Percentiles rank a stretch among this genome's conserved stretches.
Conservation (phyloP, 2,797 vertebrate species). For the Cossypha niveicapilla region DNA sequence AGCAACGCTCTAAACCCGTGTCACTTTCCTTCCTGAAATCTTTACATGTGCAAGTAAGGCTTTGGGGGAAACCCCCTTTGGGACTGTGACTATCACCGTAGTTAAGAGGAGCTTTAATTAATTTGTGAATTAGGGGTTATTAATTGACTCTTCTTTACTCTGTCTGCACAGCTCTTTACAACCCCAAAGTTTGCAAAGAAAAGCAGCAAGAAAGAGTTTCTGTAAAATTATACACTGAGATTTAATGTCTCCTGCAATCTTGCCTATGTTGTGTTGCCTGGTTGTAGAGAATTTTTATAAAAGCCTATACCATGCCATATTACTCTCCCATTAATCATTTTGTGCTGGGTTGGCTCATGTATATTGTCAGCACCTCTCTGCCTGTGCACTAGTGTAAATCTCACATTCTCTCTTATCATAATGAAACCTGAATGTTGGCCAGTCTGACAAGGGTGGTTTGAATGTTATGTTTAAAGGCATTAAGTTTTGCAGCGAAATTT, state of each 20-base stretch:
- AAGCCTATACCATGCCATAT: background rate
- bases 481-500: background rate
- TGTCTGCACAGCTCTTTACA: slow-evolving; percentile 51
- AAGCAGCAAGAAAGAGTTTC: slow-evolving; percentile 37
- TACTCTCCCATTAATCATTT: background rate
- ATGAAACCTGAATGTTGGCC: background rate
- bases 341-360: background rate
- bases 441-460: background rate
- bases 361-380: background rate
- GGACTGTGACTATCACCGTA: background rate
- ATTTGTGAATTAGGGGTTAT: slow-evolving; percentile 56
- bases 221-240: background rate
- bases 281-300: background rate
- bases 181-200: slow-evolving; percentile 44
- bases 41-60: background rate
- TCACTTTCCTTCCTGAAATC: background rate
- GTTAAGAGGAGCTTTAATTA: slow-evolving; percentile 59
- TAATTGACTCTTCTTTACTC: slow-evolving; percentile 44
- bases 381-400: background rate
- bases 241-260: background rate
- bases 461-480: background rate
- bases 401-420: background rate
- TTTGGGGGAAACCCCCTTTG: background rate
- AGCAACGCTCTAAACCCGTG: background rate
- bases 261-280: background rate